A percentile compares a stretch with the other conserved stretches of the same genome.
Conservation (phyloP, 2,888 invertebrate species). For the Drosophila meridionalis region DNA sequence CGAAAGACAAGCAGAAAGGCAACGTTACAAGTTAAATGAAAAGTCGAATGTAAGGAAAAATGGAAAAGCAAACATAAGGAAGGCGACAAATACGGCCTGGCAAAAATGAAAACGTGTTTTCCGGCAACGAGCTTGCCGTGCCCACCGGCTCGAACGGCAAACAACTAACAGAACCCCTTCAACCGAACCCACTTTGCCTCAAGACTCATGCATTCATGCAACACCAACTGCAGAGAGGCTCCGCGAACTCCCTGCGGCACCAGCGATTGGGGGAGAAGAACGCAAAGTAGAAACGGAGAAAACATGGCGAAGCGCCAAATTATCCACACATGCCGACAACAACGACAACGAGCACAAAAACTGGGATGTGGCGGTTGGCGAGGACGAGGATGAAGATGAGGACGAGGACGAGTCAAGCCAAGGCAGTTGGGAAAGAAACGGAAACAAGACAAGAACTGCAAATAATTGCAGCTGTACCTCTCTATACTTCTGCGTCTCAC, state of each 20-base stretch:
- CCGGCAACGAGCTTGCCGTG: conserved; percentile 61
- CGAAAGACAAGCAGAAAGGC: conserved; percentile 9
- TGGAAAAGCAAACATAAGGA: conserved; percentile 1
- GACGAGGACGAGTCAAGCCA: conserved; percentile 18
- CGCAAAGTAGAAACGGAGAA: conserved; percentile 51
- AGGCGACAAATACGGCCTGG: conserved; percentile 46
- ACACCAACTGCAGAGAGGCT: conserved; percentile 53
- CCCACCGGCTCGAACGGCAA: conserved; percentile 26
- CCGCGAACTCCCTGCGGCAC: conserved; percentile 31
- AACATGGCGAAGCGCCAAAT: conserved; percentile 83
- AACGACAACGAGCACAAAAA: conserved; percentile 11
- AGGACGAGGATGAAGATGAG: conserved; percentile 12
- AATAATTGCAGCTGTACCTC: conserved; percentile 70
- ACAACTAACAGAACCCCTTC: not conserved
- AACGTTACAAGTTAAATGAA: conserved; percentile 43
- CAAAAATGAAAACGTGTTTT: conserved; percentile 67
- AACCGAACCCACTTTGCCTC: conserved; percentile 12
- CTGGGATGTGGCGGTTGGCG: conserved; percentile 3
- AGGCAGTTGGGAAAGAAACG: conserved; percentile 57
- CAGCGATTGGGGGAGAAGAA: conserved; percentile 13
- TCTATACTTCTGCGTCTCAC: conserved; percentile 17
- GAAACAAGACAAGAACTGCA: conserved; percentile 74
- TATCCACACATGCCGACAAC: conserved; percentile 75
- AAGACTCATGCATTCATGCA: conserved; percentile 65
- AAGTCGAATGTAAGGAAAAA: conserved; percentile 38